phyloP scores from a whole-genome alignment of 2,888 invertebrate genomes.

The Allygus modestus region DNA sequence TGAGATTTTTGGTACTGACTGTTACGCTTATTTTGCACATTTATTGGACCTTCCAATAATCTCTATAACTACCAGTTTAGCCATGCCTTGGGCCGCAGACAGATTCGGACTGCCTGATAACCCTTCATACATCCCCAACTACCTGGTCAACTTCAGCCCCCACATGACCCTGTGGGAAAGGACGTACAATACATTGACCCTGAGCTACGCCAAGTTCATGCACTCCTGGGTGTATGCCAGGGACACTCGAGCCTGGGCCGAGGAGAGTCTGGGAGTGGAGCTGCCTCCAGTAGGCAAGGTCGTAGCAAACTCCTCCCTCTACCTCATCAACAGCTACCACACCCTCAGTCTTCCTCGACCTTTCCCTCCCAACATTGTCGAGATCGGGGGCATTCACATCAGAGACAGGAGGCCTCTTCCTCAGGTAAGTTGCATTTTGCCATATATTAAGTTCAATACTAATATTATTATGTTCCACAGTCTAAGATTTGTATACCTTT shows the following conservation, averaged over 20 bases:
- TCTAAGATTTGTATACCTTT: no score
- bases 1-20: slow-evolving; percentile 69
- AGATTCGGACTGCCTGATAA: slow-evolving; percentile 68
- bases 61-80: slow-evolving; percentile 66
- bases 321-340: slow-evolving; percentile 77
- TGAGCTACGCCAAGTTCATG: slow-evolving; percentile 70
- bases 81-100: slow-evolving; percentile 68
- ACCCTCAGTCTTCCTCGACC: slow-evolving; percentile 76
- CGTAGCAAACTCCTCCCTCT: slow-evolving; percentile 74
- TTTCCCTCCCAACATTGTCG: slow-evolving; percentile 78
- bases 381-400: slow-evolving; percentile 78
- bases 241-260: slow-evolving; percentile 61
- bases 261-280: slow-evolving; percentile 65
- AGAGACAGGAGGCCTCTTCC: slow-evolving; percentile 62
- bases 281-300: slow-evolving; percentile 67
- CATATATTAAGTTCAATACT: no score
- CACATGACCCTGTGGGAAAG: slow-evolving; percentile 74
- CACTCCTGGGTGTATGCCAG: slow-evolving; percentile 62
- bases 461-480: no score
- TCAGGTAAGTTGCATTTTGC: slow-evolving; percentile 66
- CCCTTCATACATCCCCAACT: slow-evolving; percentile 68
- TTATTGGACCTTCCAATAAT: slow-evolving; percentile 67
- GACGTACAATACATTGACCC: slow-evolving; percentile 75
- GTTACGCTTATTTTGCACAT: slow-evolving; percentile 67
- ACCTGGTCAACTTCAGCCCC: slow-evolving; percentile 64